Percentiles rank a stretch among this genome's conserved stretches.
These are phyloP conservation scores for Ictidomys tridecemlineatus DNA, from an alignment of 2,113 vertebrate species.

Conservation along the genomic window DNA sequence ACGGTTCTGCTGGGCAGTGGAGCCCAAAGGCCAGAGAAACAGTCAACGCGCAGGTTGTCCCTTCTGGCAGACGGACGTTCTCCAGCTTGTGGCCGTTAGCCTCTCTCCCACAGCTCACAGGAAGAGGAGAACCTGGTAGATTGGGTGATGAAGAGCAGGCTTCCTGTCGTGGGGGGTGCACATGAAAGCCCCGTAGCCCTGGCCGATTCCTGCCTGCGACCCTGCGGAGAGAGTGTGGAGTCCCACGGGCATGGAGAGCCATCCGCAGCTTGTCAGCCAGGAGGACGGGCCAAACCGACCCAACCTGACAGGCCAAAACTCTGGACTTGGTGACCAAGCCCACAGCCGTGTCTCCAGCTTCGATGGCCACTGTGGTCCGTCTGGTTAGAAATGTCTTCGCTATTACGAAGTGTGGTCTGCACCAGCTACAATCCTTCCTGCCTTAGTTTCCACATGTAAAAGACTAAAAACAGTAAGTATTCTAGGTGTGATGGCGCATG, in stretches of 20 bases:
- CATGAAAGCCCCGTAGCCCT: neutral
- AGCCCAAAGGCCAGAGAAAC: neutral
- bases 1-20: neutral
- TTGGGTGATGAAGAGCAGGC: neutral
- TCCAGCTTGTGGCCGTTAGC: neutral
- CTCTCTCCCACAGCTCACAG: neutral
- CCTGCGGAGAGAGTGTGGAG: neutral
- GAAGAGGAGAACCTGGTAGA: neutral
- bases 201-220: neutral
- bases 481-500: rapidly evolving
- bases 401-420: neutral
- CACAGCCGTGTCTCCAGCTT: neutral
- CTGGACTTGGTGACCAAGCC: neutral
- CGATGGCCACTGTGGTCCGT: neutral
- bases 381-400: neutral
- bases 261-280: neutral
- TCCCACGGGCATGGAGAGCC: too few relatives aligned
- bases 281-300: neutral
- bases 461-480: neutral
- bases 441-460: neutral
- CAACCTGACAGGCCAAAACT: neutral
- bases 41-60: neutral
- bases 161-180: neutral
- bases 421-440: neutral
- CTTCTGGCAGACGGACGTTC: neutral